These are phyloP conservation scores for Ibycter americanus DNA, from an alignment of 2,797 vertebrate species.

Conservation along the genomic window DNA sequence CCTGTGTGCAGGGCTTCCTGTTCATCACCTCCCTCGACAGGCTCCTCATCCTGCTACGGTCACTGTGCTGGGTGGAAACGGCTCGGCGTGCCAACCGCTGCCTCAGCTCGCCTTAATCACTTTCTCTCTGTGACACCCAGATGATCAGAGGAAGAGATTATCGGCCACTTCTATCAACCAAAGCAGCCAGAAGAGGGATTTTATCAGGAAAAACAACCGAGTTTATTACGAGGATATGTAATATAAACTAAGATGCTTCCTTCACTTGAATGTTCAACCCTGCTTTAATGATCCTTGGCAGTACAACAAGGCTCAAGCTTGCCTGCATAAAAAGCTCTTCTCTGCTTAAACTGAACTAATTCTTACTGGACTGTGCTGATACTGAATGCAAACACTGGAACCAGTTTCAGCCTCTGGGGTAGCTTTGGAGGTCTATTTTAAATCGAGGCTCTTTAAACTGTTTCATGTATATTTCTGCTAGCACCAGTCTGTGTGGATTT, in stretches of 20 bases:
- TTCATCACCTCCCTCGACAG: not conserved
- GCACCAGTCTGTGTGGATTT: not conserved
- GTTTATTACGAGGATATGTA: not conserved
- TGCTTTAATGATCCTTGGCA: not conserved
- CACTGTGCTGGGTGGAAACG: not conserved
- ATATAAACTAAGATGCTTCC: not conserved
- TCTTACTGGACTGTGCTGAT: not conserved
- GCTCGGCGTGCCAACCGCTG: not conserved
- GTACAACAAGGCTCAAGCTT: not conserved
- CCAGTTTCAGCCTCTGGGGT: not conserved
- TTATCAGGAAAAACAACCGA: not conserved
- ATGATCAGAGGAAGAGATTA: not conserved
- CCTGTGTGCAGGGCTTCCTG: not conserved
- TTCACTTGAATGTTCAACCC: not conserved
- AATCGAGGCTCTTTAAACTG: not conserved
- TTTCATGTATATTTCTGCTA: not conserved
- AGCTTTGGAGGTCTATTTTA: not conserved
- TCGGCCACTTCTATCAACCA: not conserved
- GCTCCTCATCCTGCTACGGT: not conserved
- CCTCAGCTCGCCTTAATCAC: not conserved
- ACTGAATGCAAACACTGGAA: not conserved
- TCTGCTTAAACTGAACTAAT: not conserved
- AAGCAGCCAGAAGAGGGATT: not conserved
- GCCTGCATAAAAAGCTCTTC: not conserved
- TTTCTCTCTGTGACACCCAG: not conserved